Evolutionary conservation across 2,113 vertebrate genomes (phyloP).

Genomic region (Polypterus bichir): DNA sequence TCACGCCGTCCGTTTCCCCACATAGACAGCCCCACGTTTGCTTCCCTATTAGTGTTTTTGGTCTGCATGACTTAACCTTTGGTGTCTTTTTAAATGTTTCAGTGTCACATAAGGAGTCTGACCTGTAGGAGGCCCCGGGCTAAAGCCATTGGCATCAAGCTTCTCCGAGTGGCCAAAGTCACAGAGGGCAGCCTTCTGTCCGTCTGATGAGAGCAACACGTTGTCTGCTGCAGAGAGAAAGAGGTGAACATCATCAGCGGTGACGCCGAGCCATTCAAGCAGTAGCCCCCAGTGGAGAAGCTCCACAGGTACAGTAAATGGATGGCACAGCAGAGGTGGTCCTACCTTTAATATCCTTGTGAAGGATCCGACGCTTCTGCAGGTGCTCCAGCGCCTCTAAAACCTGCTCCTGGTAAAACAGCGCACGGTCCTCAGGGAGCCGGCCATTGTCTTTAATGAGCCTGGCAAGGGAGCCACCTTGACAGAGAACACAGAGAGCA

Average conservation of each 20-base stretch:
- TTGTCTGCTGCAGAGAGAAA: slow-evolving; percentile 70
- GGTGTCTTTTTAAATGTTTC: too few relatives aligned
- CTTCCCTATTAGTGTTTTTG: too few relatives aligned
- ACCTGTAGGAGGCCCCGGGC: slow-evolving; percentile 41
- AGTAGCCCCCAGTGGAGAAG: too few relatives aligned
- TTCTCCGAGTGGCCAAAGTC: slow-evolving; percentile 86
- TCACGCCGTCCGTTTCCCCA: too few relatives aligned
- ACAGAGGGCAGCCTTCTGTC: slow-evolving; percentile 70
- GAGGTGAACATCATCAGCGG: slow-evolving; percentile 2
- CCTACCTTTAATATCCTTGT: slow-evolving; percentile 88
- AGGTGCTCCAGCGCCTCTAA: slow-evolving; percentile 72
- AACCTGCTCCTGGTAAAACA: slow-evolving; percentile 74
- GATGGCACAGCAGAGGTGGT: background rate
- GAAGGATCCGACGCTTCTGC: slow-evolving; percentile 60
- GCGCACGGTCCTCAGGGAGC: slow-evolving; percentile 76
- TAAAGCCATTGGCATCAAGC: slow-evolving; percentile 54
- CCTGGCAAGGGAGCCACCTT: slow-evolving; percentile 75
- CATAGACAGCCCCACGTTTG: too few relatives aligned
- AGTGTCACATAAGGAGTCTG: slow-evolving; percentile 5
- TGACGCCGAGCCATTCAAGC: too few relatives aligned
- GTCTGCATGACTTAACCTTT: too few relatives aligned
- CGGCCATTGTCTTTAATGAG: slow-evolving; percentile 70
- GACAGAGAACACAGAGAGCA: slow-evolving; percentile 20
- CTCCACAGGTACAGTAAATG: too few relatives aligned
- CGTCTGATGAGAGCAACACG: slow-evolving; percentile 74